Conservation (phyloP, 2,113 vertebrate species). For the Cranoglanis bouderius region DNA sequence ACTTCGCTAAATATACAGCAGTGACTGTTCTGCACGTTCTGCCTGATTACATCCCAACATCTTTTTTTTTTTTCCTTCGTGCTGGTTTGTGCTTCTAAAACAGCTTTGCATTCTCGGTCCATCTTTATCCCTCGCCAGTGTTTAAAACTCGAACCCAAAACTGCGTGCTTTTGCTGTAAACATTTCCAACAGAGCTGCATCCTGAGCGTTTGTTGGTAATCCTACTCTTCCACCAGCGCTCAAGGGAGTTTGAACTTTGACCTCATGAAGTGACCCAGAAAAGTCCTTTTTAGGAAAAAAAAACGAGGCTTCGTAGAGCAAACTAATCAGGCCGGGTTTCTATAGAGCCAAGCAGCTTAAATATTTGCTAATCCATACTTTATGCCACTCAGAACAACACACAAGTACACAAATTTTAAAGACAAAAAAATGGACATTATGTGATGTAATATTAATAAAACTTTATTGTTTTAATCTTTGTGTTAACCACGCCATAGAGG, state of each 20-base stretch:
- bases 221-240: constrained; percentile 26
- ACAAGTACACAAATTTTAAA: background rate
- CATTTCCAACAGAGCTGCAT: constrained; percentile 10
- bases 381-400: background rate
- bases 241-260: constrained; percentile 40
- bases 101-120: background rate
- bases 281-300: constrained; percentile 29
- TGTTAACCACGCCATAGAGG: background rate
- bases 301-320: constrained; percentile 18
- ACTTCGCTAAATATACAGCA: constrained; percentile 39
- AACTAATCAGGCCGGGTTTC: constrained; percentile 45
- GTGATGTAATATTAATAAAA: background rate
- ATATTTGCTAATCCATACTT: background rate
- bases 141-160: constrained; percentile 26
- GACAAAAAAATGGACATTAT: background rate
- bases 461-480: background rate
- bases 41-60: constrained; percentile 21
- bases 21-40: background rate
- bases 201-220: constrained; percentile 11
- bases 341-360: constrained; percentile 22
- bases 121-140: background rate
- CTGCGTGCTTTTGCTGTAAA: constrained; percentile 11
- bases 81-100: background rate
- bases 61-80: background rate
- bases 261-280: constrained; percentile 46